phyloP scores from a whole-genome alignment of 2,797 vertebrate genomes.

The Benthosema pterotum region DNA sequence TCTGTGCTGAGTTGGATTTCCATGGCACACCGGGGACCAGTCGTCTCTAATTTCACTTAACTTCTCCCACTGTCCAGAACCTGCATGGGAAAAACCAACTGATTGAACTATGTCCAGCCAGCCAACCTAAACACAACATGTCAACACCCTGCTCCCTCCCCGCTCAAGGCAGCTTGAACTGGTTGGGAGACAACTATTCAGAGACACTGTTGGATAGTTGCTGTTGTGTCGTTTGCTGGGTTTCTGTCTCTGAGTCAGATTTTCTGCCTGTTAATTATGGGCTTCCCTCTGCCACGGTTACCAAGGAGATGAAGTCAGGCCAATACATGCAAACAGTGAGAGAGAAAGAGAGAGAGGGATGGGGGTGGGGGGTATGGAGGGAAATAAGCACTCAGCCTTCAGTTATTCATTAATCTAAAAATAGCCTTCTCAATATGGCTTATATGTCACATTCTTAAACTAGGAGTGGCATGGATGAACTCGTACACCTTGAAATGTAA shows the following conservation, averaged over 20 bases:
- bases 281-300: constrained; percentile 64
- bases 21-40: constrained; percentile 67
- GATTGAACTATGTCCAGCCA: constrained; percentile 39
- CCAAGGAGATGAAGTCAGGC: constrained; percentile 57
- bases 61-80: constrained; percentile 28
- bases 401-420: constrained; percentile 58
- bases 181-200: constrained; percentile 36
- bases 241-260: constrained; percentile 59
- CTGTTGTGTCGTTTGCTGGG: constrained; percentile 42
- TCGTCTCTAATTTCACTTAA: constrained; percentile 51
- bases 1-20: constrained; percentile 71
- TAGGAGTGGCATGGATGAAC: constrained; percentile 35
- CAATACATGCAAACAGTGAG: constrained; percentile 63
- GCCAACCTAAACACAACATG: constrained; percentile 21
- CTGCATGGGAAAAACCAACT: constrained; percentile 45
- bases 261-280: constrained; percentile 59
- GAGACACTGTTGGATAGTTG: constrained; percentile 23
- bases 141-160: constrained; percentile 12
- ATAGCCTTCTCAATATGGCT: constrained; percentile 26
- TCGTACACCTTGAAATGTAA: constrained; percentile 9
- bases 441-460: constrained; percentile 30
- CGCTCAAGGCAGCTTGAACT: not conserved
- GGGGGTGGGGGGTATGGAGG: constrained; percentile 37
- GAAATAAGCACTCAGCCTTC: constrained; percentile 63
- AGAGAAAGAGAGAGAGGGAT: constrained; percentile 36